Percentiles rank a stretch among this genome's conserved stretches.
phyloP scores from a whole-genome alignment of 2,797 vertebrate species.

The Premnoplex brunnescens region DNA sequence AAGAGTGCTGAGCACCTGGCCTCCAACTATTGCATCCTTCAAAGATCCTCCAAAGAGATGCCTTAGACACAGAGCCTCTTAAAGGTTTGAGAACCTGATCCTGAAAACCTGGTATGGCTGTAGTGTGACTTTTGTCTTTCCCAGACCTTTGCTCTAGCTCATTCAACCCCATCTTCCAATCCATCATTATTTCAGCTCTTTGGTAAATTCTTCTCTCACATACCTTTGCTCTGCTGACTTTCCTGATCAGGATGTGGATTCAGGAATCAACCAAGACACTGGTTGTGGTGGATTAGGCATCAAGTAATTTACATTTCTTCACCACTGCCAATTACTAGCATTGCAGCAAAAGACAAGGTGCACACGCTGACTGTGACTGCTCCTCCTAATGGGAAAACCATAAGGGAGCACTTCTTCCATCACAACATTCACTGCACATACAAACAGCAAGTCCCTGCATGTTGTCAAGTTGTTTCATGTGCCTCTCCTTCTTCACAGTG shows the following conservation, averaged over 20 bases:
- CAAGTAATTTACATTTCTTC: conserved; percentile 26
- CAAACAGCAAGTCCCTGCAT: background rate
- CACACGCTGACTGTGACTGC: background rate
- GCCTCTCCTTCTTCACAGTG: background rate
- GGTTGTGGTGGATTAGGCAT: conserved; percentile 14
- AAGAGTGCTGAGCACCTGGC: background rate
- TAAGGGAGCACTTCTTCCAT: background rate
- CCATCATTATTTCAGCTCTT: background rate
- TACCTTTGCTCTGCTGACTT: background rate
- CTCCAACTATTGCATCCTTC: background rate
- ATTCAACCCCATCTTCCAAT: background rate
- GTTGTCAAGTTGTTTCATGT: background rate
- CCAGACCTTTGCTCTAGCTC: background rate
- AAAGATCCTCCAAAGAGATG: background rate
- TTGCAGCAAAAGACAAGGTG: background rate
- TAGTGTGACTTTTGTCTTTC: background rate
- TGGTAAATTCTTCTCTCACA: background rate
- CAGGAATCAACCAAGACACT: background rate
- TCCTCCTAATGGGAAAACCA: conserved; percentile 5
- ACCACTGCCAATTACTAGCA: background rate
- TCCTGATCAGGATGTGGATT: background rate
- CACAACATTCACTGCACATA: background rate
- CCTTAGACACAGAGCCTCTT: background rate
- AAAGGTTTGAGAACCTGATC: background rate
- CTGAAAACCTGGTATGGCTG: background rate